phyloP scores from a whole-genome alignment of 2,113 vertebrate species.

The Hippocampus abdominalis region DNA sequence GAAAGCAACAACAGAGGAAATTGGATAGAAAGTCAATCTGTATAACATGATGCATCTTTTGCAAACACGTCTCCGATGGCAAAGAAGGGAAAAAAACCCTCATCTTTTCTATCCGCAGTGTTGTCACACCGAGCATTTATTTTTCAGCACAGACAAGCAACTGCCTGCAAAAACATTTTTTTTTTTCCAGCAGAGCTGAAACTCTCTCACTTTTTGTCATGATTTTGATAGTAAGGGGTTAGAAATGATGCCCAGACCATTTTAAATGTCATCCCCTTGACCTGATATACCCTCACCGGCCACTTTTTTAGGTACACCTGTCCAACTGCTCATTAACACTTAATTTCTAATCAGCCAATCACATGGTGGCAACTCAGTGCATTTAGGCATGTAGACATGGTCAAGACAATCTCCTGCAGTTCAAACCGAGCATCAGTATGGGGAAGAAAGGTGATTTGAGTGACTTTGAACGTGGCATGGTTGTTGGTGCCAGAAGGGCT shows the following conservation, averaged over 20 bases:
- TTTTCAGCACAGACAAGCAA: slow-evolving; percentile 6
- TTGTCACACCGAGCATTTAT: not conserved
- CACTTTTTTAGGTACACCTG: too few species aligned
- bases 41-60: not conserved
- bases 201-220: not conserved
- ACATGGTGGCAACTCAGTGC: too few species aligned
- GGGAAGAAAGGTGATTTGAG: too few species aligned
- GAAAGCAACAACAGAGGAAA: not conserved
- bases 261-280: not conserved
- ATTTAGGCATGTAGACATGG: too few species aligned
- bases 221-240: slow-evolving; percentile 5
- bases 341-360: too few species aligned
- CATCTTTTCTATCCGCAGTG: slow-evolving; percentile 1
- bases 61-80: not conserved
- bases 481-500: too few species aligned
- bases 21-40: not conserved
- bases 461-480: too few species aligned
- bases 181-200: not conserved
- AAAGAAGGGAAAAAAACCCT: not conserved
- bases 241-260: not conserved
- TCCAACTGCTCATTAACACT: too few species aligned
- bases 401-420: too few species aligned
- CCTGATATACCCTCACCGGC: too few species aligned
- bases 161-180: slow-evolving; percentile 20
- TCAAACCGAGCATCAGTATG: too few species aligned